Evolutionary conservation across 2,888 invertebrate species (phyloP), one percentile per base, ranked within the genome.

Genomic region (Agelastica alni): DNA sequence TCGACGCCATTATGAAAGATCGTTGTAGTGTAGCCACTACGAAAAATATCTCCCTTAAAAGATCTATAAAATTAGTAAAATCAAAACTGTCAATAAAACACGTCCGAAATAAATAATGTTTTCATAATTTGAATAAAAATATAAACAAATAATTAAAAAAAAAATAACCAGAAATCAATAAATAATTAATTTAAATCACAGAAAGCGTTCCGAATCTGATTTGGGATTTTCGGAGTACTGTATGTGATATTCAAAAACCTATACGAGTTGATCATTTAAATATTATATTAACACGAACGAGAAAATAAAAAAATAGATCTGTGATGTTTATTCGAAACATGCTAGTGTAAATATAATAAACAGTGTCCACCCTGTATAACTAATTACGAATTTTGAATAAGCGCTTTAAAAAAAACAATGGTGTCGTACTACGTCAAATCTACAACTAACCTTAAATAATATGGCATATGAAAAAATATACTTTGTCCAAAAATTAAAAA

Each of bases 111-210:
- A 62, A 70, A 65, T 66, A 70, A 71, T 71, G 57, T 66, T 73
- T 70, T 72, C 69, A 72, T 74, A 72, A 70, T 71, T 69, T 66
- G 53, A 62, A 63, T 60, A 65, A 63, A 70, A 70, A 67, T 65
- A 62, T 60, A 63, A 59, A 61, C 60, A 67, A 68, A 67, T 64
- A 65, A 64, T 64, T 56, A 51, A 52, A 55, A 67, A n/a, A 67
- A 6, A 69, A 68, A 70, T 64, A 68, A 69, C 63, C 58, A 60
- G 60, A 65, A 68, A 62, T 56, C 56, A 64, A 70, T 66, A 70
- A 67, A 69, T 67, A 65, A 62, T 59, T 56, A 60, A 59, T 58
- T 59, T 58, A 46, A 30, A 26, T 45, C 39, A 20, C 43, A 54
- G 37, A 20, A 20, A 30, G 37, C 32, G 17, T 36, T 22, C 7